Percentiles rank a stretch among this genome's conserved stretches.
Conservation (phyloP, 2,797 vertebrate genomes). For the Clamator glandarius region DNA sequence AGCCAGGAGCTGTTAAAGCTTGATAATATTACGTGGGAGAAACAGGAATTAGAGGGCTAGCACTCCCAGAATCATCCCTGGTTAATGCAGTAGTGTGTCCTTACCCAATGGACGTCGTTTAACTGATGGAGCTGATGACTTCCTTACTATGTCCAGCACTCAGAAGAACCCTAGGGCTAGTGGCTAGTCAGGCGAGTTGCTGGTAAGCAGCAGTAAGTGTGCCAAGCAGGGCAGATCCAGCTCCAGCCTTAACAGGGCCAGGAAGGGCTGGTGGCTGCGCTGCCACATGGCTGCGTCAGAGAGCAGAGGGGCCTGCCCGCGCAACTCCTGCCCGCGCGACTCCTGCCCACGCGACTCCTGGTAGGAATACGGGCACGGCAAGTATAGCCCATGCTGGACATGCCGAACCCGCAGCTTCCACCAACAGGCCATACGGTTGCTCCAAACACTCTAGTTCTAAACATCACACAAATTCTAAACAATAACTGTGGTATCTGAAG, state of each 20-base stretch:
- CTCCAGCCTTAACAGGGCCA: background rate
- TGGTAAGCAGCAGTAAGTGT: background rate
- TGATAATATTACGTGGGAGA: background rate
- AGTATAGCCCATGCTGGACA: background rate
- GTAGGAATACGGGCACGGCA: background rate
- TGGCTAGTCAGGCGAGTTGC: background rate
- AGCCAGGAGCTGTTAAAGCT: background rate
- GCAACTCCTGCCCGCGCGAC: accelerated
- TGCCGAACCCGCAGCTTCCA: background rate
- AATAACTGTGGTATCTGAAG: background rate
- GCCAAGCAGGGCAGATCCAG: background rate
- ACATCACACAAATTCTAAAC: background rate
- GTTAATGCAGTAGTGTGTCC: background rate
- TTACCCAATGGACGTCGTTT: background rate
- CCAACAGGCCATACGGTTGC: accelerated
- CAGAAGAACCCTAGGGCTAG: accelerated
- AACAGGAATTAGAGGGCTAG: background rate
- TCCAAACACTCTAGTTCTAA: background rate
- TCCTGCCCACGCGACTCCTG: background rate
- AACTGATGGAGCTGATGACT: background rate
- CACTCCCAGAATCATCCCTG: background rate
- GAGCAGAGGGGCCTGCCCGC: background rate
- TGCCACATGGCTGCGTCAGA: background rate
- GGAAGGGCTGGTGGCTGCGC: background rate
- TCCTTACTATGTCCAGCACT: background rate